Conservation (phyloP, 2,797 vertebrate genomes). For the Arrhamphus sclerolepis region DNA sequence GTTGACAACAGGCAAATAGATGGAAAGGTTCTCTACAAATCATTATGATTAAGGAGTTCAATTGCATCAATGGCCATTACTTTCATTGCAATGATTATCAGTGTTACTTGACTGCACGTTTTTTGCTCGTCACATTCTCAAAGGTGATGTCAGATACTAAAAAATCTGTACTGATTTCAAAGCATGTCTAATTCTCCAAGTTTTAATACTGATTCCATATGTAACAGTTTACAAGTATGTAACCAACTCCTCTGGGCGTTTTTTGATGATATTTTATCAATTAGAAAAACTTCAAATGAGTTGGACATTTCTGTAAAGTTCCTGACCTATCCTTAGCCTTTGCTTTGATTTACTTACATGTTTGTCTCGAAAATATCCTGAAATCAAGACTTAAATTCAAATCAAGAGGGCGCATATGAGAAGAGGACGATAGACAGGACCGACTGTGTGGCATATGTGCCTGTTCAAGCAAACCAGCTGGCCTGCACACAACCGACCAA, state of each 20-base stretch:
- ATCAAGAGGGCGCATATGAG: background rate
- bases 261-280: too few relatives aligned
- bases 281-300: too few relatives aligned
- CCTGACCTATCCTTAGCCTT: background rate
- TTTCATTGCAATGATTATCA: background rate
- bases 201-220: too few relatives aligned
- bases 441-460: background rate
- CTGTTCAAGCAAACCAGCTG: constrained; percentile 29
- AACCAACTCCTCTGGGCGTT: too few relatives aligned
- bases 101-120: background rate
- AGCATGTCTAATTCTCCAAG: too few relatives aligned
- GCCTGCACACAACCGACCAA: constrained; percentile 53
- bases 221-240: too few relatives aligned
- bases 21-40: constrained; percentile 1
- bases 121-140: too few relatives aligned
- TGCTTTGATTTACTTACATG: constrained; percentile 11
- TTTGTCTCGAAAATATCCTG: background rate
- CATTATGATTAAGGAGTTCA: background rate
- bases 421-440: background rate
- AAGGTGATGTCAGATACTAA: too few relatives aligned
- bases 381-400: too few relatives aligned
- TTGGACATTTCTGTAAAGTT: too few relatives aligned
- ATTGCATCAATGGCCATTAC: background rate
- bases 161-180: too few relatives aligned
- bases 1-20: constrained; percentile 6